phyloP scores from a whole-genome alignment of 35 echinoderm and acorn worm genomes.

The Ophiothrix spiculata region DNA sequence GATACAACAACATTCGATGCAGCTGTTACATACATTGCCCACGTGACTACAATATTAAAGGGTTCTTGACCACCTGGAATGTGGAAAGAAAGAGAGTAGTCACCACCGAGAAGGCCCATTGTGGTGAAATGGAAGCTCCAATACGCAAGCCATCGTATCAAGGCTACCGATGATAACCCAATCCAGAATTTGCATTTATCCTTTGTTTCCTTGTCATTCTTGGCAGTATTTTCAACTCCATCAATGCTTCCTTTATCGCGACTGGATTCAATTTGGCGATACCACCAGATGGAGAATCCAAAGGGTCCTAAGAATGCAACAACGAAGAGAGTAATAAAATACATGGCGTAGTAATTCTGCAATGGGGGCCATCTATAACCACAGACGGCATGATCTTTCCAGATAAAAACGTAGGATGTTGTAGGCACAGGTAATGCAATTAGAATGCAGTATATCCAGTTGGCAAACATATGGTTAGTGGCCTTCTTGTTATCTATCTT shows the following conservation, averaged over 20 bases:
- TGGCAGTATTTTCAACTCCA: not conserved
- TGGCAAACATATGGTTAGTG: slow-evolving; percentile 3
- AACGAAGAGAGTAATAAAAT: slow-evolving; percentile 33
- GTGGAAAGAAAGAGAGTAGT: not conserved
- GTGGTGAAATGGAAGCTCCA: slow-evolving; percentile 31
- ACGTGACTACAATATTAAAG: not conserved
- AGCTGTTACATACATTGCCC: slow-evolving; percentile 12
- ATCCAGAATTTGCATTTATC: not conserved
- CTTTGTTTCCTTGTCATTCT: not conserved
- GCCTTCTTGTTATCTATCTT: slow-evolving; percentile 11
- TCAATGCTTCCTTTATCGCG: not conserved
- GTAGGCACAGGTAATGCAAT: slow-evolving; percentile 19
- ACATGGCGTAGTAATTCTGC: slow-evolving; percentile 51
- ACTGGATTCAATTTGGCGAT: not conserved
- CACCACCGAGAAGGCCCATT: slow-evolving; percentile 1
- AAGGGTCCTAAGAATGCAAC: slow-evolving; percentile 15
- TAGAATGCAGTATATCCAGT: slow-evolving; percentile 35
- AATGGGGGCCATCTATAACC: slow-evolving; percentile 42
- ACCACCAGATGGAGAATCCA: slow-evolving; percentile 11
- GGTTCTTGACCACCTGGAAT: slow-evolving; percentile 2
- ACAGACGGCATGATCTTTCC: slow-evolving; percentile 14
- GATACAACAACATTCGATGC: slow-evolving; percentile 24
- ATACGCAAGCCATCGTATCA: slow-evolving; percentile 15
- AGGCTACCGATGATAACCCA: not conserved
- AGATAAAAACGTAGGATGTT: slow-evolving; percentile 4